Conservation (phyloP, 2,113 vertebrate genomes). For the Apeltes quadracus region DNA sequence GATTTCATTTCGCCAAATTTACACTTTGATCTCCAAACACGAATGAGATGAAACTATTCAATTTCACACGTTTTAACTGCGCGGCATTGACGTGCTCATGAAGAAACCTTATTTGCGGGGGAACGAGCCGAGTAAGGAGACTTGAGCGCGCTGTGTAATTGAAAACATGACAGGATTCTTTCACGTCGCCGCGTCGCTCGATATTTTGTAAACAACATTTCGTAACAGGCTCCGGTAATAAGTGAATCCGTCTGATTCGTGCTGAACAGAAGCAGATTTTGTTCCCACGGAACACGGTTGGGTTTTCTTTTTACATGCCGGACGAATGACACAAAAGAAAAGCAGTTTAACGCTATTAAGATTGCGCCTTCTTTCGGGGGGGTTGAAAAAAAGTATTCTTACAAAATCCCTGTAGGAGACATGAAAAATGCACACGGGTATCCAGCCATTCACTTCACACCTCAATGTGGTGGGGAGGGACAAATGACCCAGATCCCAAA, state of each 20-base stretch:
- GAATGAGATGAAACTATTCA: constrained; percentile 77
- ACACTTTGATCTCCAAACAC: constrained; percentile 72
- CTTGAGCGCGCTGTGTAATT: constrained; percentile 56
- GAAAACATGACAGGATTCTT: constrained; percentile 63
- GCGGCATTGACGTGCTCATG: constrained; percentile 62
- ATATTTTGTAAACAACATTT: constrained; percentile 60
- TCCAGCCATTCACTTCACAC: neutral
- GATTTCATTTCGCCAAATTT: constrained; percentile 63
- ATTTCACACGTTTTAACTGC: constrained; percentile 76
- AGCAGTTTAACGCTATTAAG: no score
- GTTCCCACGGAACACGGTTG: no score
- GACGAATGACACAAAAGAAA: no score
- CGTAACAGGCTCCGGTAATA: constrained; percentile 32
- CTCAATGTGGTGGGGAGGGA: neutral
- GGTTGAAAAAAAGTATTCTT: neutral
- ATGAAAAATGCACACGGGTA: neutral
- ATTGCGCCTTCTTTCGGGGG: no score
- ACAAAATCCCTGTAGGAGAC: neutral
- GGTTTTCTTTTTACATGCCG: no score
- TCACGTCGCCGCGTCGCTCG: constrained; percentile 48
- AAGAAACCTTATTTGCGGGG: constrained; percentile 63
- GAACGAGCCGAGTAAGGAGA: constrained; percentile 51
- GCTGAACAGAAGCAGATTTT: constrained; percentile 13
- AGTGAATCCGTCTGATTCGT: constrained; percentile 19
- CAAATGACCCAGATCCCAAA: neutral